These are phyloP conservation scores for Oenanthe melanoleuca DNA, from an alignment of 2,113 vertebrate genomes.

Conservation along the genomic window DNA sequence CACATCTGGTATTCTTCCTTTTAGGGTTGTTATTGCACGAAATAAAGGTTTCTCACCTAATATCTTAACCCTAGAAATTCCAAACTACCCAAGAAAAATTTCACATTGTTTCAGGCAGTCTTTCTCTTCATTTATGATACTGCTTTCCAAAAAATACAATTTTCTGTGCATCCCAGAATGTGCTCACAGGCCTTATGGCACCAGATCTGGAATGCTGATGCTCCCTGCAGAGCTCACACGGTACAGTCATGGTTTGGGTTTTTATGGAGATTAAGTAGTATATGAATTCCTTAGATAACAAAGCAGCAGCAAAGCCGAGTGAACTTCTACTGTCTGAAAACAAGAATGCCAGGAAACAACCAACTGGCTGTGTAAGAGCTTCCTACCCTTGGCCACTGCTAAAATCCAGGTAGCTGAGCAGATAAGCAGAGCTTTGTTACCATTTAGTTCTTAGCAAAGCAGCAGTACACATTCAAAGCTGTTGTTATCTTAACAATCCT, in stretches of 20 bases:
- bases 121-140: constrained; percentile 15
- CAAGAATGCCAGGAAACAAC: constrained; percentile 34
- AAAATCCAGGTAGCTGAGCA: not conserved
- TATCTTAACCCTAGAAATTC: constrained; percentile 10
- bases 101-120: not conserved
- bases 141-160: constrained; percentile 25
- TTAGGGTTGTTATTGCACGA: not conserved
- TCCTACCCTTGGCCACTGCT: not conserved
- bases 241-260: not conserved
- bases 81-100: constrained; percentile 28
- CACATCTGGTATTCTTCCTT: not conserved
- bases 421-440: not conserved
- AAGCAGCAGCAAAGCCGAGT: not conserved
- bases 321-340: constrained; percentile 3
- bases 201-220: constrained; percentile 33
- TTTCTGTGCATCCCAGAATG: constrained; percentile 10
- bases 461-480: not conserved
- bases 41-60: constrained; percentile 11
- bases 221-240: not conserved
- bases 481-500: constrained; percentile 14
- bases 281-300: constrained; percentile 68
- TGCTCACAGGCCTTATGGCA: constrained; percentile 20
- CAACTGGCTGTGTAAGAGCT: not conserved
- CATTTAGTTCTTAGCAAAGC: not conserved
- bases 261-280: constrained; percentile 45